These are phyloP conservation scores for Ptychoptera albimana DNA, from an alignment of 2,888 invertebrate species.

Conservation along the genomic window DNA sequence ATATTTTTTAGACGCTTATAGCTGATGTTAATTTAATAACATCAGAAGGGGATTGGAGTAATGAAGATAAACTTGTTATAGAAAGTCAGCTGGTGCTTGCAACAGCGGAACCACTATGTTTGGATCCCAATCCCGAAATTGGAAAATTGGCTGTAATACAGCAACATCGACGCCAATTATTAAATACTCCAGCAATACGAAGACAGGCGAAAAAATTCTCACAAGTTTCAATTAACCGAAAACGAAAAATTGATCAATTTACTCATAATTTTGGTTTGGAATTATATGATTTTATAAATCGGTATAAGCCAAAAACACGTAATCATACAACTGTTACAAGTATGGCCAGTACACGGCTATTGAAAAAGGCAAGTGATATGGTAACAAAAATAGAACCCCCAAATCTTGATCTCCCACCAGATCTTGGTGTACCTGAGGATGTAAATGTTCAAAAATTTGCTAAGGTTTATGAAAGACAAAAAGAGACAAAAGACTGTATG, in stretches of 20 bases:
- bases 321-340: background rate
- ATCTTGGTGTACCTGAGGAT: slow-evolving; percentile 35
- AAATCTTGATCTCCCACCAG: slow-evolving; percentile 39
- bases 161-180: slow-evolving; percentile 55
- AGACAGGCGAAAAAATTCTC: slow-evolving; percentile 64
- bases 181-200: slow-evolving; percentile 57
- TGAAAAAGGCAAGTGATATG: slow-evolving; percentile 32
- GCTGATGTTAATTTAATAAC: slow-evolving; percentile 31
- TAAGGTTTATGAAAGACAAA: slow-evolving; percentile 29
- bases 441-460: slow-evolving; percentile 29
- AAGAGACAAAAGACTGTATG: slow-evolving; percentile 42
- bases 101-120: slow-evolving; percentile 71
- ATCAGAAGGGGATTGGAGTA: slow-evolving; percentile 21
- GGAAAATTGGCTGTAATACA: slow-evolving; percentile 58
- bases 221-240: slow-evolving; percentile 68
- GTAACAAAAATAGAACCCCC: slow-evolving; percentile 47
- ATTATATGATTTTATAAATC: slow-evolving; percentile 34
- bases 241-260: slow-evolving; percentile 73
- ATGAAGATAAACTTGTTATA: slow-evolving; percentile 24
- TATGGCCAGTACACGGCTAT: slow-evolving; percentile 20
- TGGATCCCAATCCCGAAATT: slow-evolving; percentile 75
- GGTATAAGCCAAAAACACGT: slow-evolving; percentile 19
- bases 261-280: slow-evolving; percentile 66
- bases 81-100: slow-evolving; percentile 78
- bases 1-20: slow-evolving; percentile 18